Base-by-base conservation (phyloP, 2,797 vertebrate genomes). In the Notoglanidium macrostoma region DNA sequence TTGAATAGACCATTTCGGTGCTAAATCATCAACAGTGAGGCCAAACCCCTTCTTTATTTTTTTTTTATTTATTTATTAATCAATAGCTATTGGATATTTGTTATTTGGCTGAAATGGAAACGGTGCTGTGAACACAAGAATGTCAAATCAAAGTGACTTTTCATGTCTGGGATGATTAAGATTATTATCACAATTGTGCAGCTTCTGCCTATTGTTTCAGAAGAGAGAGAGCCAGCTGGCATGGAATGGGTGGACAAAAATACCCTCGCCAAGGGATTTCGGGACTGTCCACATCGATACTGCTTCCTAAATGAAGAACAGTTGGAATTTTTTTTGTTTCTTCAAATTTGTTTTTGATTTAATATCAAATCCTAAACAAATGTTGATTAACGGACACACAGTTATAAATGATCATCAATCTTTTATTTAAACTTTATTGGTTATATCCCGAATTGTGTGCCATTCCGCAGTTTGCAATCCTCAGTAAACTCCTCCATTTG, bases 201-300 rank as follows among this genome's bases (percentile, higher is more conserved):
- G 93, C 92, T 94, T 94, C 94, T 94, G 95, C 95, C 94, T 96
- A 85, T 89, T 93, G 91, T 90, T 92, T 91, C 51, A 90, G 87
- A 89, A 88, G 78, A 89, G 74, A 85, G 86, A 51, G 90, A 92
- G 95, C 95, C 96, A 96, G 93, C 92, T 96, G 96, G 95, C 95
- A 95, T 90, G 2, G 90, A n/a, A 46, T 79, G 91, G 90, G 91
- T 88, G 91, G 90, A 93, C 92, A 93, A 91, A 93, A 93, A 95
- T 93, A 93, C 87, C 73, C 88, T 89, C 91, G 94, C 93, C 93
- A 94, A 94, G 87, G 89, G 90, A 93, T 92, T 91, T 88, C 91
- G 91, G 92, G 90, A 92, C 87, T 88, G 92, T 92, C 77, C 76
- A 86, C 85, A 89, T 89, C 90, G 93, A 92, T 91, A 91, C 85